phyloP scores from a whole-genome alignment of 2,888 invertebrate genomes.

The Anticlea derivata region DNA sequence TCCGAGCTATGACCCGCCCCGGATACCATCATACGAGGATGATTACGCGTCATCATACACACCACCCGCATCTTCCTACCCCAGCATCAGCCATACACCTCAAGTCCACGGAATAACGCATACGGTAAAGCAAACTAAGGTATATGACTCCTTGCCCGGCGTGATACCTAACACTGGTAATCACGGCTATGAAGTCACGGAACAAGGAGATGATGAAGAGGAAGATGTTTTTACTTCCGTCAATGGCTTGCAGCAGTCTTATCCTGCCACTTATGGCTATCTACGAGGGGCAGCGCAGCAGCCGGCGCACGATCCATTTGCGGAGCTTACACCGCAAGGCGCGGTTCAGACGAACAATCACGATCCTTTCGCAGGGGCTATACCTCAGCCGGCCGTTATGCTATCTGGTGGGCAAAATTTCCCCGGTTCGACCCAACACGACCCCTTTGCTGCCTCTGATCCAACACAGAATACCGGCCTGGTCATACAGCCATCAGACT shows the following conservation, averaged over 20 bases:
- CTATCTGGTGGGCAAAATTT: conserved; percentile 54
- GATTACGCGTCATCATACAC: conserved; percentile 55
- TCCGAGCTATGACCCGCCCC: conserved; percentile 54
- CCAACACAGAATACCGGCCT: conserved; percentile 44
- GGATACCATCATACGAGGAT: conserved; percentile 56
- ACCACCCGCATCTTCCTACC: conserved; percentile 53
- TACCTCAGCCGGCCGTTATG: conserved; percentile 51
- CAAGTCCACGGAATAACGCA: conserved; percentile 57
- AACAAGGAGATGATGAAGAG: conserved; percentile 65
- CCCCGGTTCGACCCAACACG: conserved; percentile 46
- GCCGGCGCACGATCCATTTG: conserved; percentile 54
- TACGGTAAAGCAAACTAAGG: conserved; percentile 74
- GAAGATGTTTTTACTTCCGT: conserved; percentile 66
- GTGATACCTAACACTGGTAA: conserved; percentile 47
- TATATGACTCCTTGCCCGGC: conserved; percentile 68
- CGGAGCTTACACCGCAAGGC: conserved; percentile 53
- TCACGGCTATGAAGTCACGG: conserved; percentile 73
- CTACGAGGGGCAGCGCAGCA: conserved; percentile 56
- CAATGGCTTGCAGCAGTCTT: conserved; percentile 60
- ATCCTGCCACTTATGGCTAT: conserved; percentile 63
- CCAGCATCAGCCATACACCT: conserved; percentile 46
- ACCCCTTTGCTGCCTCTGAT: conserved; percentile 49
- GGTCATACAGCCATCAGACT: conserved; percentile 51
- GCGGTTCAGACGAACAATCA: conserved; percentile 47
- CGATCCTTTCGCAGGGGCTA: conserved; percentile 54